Percentiles rank a stretch among this genome's conserved stretches.
Conservation (phyloP, 2,113 vertebrate genomes). For the Rhinichthys klamathensis region DNA sequence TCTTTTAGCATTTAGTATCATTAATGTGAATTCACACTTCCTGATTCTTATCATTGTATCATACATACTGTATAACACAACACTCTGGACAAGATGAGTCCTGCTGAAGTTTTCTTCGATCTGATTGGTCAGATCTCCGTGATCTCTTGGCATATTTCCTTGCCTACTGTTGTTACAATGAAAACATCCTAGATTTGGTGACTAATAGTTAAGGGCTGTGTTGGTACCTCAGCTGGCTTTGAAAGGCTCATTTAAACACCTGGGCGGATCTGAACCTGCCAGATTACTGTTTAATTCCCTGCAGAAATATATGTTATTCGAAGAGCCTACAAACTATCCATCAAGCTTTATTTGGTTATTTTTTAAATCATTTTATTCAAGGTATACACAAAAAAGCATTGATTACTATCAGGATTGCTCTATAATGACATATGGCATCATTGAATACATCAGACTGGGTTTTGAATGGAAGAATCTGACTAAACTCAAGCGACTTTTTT, state of each 20-base stretch:
- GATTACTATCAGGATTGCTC: neutral
- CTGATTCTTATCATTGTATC: neutral
- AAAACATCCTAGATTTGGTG: slow-evolving; percentile 2
- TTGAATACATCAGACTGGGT: neutral
- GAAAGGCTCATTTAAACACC: neutral
- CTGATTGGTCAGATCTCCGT: neutral
- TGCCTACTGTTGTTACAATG: neutral
- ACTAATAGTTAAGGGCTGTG: neutral
- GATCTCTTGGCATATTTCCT: neutral
- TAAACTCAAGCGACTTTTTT: neutral
- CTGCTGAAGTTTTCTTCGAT: neutral
- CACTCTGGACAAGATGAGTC: neutral
- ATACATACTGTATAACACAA: neutral
- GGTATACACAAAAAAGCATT: neutral
- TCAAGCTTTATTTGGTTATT: neutral
- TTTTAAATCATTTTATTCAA: neutral
- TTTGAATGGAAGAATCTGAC: neutral
- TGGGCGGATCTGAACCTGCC: neutral
- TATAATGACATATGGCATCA: neutral
- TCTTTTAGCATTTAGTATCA: neutral
- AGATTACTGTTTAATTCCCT: neutral
- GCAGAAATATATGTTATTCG: neutral
- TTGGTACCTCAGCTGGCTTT: neutral
- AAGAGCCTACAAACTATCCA: neutral
- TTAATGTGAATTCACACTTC: neutral